Conservation (phyloP, 2,113 vertebrate species). For the Macquaria ambigua region DNA sequence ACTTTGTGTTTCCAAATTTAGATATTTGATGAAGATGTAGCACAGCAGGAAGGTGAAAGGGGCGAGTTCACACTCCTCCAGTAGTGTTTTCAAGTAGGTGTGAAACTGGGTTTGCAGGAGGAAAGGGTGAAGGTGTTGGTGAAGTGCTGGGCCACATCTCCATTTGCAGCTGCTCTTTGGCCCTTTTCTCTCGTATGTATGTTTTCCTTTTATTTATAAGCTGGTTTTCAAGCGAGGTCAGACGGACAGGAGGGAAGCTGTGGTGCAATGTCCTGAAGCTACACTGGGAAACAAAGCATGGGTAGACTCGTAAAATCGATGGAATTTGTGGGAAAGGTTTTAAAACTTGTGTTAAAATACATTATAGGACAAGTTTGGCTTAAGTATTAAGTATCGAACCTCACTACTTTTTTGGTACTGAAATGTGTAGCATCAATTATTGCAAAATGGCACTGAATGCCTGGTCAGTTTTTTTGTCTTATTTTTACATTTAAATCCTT, state of each 20-base stretch:
- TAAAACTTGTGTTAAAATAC: neutral
- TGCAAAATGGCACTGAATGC: neutral
- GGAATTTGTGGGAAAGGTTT: neutral
- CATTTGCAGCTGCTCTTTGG: conserved; percentile 41
- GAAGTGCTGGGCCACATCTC: conserved; percentile 45
- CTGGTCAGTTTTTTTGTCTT: neutral
- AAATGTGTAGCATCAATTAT: neutral
- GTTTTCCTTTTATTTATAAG: neutral
- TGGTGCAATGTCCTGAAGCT: neutral
- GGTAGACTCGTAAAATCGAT: neutral
- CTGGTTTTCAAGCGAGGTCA: neutral
- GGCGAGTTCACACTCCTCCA: conserved; percentile 36
- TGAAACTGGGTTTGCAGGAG: conserved; percentile 41
- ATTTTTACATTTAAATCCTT: neutral
- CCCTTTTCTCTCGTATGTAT: neutral
- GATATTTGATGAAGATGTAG: conserved; percentile 37
- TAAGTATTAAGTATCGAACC: neutral
- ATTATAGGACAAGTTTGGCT: neutral
- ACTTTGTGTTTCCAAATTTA: conserved; percentile 31
- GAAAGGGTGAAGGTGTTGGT: conserved; percentile 25
- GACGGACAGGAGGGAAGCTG: neutral
- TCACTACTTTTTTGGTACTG: neutral
- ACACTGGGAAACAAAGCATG: neutral
- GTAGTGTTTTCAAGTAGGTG: conserved; percentile 38
- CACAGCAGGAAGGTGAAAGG: conserved; percentile 3